Conservation (phyloP, 2,888 invertebrate genomes). For the Neoascia interrupta region DNA sequence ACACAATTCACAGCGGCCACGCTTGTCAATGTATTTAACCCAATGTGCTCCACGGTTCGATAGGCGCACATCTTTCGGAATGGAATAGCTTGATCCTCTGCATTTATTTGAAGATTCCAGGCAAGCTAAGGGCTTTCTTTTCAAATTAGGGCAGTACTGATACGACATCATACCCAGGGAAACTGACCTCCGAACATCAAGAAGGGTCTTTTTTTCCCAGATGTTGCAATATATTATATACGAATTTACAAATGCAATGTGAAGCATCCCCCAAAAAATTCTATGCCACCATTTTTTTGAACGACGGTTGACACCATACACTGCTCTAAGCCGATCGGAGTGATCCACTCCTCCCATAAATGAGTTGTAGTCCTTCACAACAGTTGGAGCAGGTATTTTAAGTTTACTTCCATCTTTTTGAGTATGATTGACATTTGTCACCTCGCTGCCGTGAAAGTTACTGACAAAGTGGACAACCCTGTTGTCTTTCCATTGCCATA, state of each 20-base stretch:
- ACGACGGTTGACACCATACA: constrained; percentile 9
- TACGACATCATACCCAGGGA: constrained; percentile 5
- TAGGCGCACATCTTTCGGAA: constrained; percentile 16
- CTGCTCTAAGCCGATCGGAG: constrained; percentile 27
- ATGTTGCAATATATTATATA: constrained; percentile 13
- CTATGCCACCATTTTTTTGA: constrained; percentile 37
- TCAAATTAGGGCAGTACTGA: constrained; percentile 7
- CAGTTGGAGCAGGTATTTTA: constrained; percentile 14
- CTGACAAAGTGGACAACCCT: constrained; percentile 5
- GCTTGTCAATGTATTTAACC: constrained; percentile 11
- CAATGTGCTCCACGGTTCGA: constrained; percentile 18
- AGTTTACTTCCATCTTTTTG: constrained; percentile 18
- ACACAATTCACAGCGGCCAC: constrained; percentile 7
- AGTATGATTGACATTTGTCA: constrained; percentile 15
- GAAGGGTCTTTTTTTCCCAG: constrained; percentile 17
- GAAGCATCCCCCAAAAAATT: constrained; percentile 20
- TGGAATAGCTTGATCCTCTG: constrained; percentile 15
- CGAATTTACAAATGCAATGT: constrained; percentile 20
- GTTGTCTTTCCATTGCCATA: constrained; percentile 25
- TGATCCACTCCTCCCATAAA: constrained; percentile 30
- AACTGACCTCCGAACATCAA: constrained; percentile 10
- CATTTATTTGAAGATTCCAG: constrained; percentile 12
- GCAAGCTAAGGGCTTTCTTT: constrained; percentile 9
- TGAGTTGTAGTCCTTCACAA: constrained; percentile 23
- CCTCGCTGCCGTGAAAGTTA: constrained; percentile 18